A percentile compares a stretch with the other conserved stretches of the same genome.
Conservation (phyloP, 2,888 invertebrate genomes). For the Dicyrtoma fusca region DNA sequence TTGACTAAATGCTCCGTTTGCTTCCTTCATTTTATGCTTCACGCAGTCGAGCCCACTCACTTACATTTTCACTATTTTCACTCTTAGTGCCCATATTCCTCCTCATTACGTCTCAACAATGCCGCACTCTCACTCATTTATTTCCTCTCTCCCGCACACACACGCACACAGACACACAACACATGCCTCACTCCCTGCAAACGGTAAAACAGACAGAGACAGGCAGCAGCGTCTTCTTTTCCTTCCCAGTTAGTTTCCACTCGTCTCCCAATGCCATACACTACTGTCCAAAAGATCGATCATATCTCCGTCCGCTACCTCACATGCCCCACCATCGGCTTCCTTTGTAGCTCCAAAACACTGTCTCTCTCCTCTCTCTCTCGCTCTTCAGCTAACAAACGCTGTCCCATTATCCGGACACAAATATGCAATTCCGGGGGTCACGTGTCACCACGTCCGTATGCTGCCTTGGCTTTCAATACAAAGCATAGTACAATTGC, state of each 20-base stretch:
- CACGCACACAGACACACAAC: neutral
- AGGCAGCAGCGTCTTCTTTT: neutral
- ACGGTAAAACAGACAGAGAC: neutral
- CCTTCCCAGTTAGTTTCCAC: constrained; percentile 5
- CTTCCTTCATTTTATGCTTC: constrained; percentile 56
- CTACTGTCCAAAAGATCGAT: constrained; percentile 1
- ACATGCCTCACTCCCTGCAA: too few relatives aligned
- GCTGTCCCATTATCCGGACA: constrained; percentile 14
- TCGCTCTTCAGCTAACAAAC: constrained; percentile 9
- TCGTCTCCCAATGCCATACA: neutral
- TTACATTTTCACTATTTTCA: constrained; percentile 40
- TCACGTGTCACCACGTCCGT: constrained; percentile 6
- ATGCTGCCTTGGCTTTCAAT: neutral
- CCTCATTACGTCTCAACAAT: constrained; percentile 39
- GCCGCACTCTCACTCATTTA: constrained; percentile 41
- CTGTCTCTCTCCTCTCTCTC: neutral
- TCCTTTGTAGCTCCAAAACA: neutral
- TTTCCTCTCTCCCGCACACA: constrained; percentile 6
- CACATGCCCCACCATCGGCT: neutral
- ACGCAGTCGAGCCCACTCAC: constrained; percentile 49
- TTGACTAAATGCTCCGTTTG: constrained; percentile 57
- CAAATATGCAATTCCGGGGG: constrained; percentile 7
- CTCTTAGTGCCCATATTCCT: constrained; percentile 39
- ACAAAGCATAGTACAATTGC: too few relatives aligned
- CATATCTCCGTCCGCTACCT: constrained; percentile 1